Percentiles rank a stretch among this genome's conserved stretches.
Evolutionary conservation across 2,888 invertebrate genomes (phyloP).

Genomic region (Hanleya hanleyi): DNA sequence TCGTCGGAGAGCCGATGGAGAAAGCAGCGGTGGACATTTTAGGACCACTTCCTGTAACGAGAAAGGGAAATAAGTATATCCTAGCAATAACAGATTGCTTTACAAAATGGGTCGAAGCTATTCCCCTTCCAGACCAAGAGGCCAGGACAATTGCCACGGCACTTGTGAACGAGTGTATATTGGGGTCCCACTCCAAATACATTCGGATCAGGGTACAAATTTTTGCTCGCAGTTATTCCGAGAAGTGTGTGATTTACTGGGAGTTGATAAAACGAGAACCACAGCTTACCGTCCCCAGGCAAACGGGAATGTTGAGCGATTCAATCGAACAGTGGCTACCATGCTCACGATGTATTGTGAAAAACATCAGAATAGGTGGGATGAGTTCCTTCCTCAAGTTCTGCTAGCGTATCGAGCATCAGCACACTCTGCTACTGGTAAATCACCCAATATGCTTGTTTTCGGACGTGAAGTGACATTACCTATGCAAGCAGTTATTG

Average conservation of each 20-base stretch:
- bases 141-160: not conserved
- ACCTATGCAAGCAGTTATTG: too few species aligned
- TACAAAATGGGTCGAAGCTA: constrained; percentile 3
- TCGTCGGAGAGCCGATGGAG: not conserved
- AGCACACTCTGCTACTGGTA: too few species aligned
- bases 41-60: not conserved
- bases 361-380: too few species aligned
- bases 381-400: too few species aligned
- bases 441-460: too few species aligned
- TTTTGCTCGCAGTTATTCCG: not conserved
- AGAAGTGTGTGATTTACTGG: not conserved
- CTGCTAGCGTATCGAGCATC: too few species aligned
- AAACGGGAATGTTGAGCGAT: constrained; percentile 1
- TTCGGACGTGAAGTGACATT: too few species aligned
- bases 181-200: not conserved
- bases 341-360: too few species aligned
- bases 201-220: not conserved
- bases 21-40: not conserved
- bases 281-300: not conserved
- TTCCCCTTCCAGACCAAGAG: not conserved
- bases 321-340: too few species aligned
- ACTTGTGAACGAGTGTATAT: not conserved
- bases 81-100: not conserved
- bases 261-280: not conserved
- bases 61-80: not conserved